A percentile compares a stretch with the other conserved stretches of the same genome.
phyloP scores from a whole-genome alignment of 2,888 invertebrate genomes.

The Aphidius colemani region DNA sequence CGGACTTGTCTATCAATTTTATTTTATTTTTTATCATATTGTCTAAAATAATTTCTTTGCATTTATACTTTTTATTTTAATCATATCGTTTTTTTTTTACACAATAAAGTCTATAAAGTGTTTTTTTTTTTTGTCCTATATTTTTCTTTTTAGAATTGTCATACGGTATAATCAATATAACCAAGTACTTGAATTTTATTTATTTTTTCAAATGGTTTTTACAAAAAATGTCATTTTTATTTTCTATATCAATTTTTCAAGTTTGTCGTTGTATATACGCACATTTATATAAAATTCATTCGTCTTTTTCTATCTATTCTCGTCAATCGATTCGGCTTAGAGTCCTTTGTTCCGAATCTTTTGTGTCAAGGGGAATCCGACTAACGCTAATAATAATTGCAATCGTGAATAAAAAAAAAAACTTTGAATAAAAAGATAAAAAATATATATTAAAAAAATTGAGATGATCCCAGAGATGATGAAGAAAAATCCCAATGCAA shows the following conservation, averaged over 20 bases:
- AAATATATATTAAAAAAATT: slow-evolving; percentile 17
- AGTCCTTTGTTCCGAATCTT: slow-evolving; percentile 23
- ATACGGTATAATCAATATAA: neutral
- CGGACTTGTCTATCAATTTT: slow-evolving; percentile 22
- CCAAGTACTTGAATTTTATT: slow-evolving; percentile 9
- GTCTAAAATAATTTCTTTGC: neutral
- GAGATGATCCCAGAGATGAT: slow-evolving; percentile 18
- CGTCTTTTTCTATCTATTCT: slow-evolving; percentile 3
- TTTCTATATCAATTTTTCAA: neutral
- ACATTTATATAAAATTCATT: neutral
- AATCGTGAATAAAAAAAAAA: slow-evolving; percentile 10
- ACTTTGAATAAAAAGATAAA: slow-evolving; percentile 9
- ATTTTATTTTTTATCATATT: neutral
- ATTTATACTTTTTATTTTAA: neutral
- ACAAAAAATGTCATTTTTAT: slow-evolving; percentile 23
- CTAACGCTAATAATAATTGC: slow-evolving; percentile 28
- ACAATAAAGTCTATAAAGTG: neutral
- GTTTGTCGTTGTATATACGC: neutral
- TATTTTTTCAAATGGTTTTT: slow-evolving; percentile 14
- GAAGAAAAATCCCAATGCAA: slow-evolving; percentile 19
- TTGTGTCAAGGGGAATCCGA: slow-evolving; percentile 22
- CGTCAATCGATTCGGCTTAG: slow-evolving; percentile 25
- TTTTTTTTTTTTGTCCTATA: slow-evolving; percentile 9
- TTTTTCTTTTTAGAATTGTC: neutral
- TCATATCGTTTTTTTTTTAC: neutral